Evolutionary conservation across 2,113 vertebrate genomes (phyloP).

Genomic region (Orthochromis malagaraziensis): DNA sequence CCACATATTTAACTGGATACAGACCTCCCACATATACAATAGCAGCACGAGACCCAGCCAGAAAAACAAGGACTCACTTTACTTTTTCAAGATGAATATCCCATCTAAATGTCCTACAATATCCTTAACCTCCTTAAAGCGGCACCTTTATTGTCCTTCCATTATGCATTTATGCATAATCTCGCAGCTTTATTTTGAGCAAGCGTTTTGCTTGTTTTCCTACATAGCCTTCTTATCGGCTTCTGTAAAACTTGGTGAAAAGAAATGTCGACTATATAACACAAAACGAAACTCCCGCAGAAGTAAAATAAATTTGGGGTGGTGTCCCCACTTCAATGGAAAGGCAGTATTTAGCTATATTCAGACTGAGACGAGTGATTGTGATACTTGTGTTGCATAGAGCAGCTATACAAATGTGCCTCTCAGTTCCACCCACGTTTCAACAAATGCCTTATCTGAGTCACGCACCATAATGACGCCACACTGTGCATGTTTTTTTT

Average conservation of each 20-base stretch:
- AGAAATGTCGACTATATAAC: neutral
- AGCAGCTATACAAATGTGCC: neutral
- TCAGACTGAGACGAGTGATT: neutral
- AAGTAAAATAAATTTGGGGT: neutral
- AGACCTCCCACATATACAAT: conserved; percentile 14
- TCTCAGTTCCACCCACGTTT: conserved; percentile 44
- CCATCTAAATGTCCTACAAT: conserved; percentile 1
- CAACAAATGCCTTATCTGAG: conserved; percentile 51
- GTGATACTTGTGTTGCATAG: neutral
- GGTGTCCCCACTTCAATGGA: neutral
- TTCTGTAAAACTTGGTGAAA: neutral
- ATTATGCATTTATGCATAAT: neutral
- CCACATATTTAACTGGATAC: neutral
- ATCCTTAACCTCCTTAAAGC: neutral
- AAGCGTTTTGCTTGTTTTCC: neutral
- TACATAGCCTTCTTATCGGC: neutral
- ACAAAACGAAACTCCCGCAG: conserved; percentile 22
- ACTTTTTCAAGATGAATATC: conserved; percentile 19
- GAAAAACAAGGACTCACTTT: conserved; percentile 1
- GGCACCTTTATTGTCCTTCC: neutral
- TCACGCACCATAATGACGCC: conserved; percentile 50
- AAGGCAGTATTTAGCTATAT: conserved; percentile 2
- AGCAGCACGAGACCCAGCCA: neutral
- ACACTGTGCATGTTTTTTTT: conserved; percentile 2
- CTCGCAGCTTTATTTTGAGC: neutral